Conservation (phyloP, 2,113 vertebrate species). For the Apaloderma vittatum region DNA sequence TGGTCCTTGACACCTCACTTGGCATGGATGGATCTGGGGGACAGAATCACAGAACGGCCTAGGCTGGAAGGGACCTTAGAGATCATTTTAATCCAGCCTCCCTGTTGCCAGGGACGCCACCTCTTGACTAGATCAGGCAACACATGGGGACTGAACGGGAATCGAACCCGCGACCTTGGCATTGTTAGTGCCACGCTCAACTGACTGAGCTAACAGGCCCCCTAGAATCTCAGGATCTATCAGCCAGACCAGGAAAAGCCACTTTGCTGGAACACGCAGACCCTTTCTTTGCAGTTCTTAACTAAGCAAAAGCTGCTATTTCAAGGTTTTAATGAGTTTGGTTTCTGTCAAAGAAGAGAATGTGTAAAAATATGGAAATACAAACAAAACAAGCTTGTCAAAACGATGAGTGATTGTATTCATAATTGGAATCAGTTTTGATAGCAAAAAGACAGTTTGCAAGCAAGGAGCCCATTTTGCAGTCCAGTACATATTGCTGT, state of each 20-base stretch:
- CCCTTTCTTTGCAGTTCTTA: not conserved
- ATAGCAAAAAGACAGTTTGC: not conserved
- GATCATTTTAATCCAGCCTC: no score
- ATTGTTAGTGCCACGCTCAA: no score
- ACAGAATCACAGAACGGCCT: no score
- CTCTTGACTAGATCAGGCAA: no score
- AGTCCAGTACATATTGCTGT: not conserved
- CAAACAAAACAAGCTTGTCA: not conserved
- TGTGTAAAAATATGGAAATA: not conserved
- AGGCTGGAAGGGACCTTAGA: no score
- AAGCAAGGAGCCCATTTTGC: not conserved
- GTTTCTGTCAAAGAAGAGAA: not conserved
- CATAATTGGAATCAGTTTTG: not conserved
- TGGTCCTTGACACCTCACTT: not conserved
- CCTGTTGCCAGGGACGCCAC: no score
- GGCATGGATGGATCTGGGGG: rapidly evolving
- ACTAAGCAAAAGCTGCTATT: not conserved
- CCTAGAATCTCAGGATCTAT: not conserved
- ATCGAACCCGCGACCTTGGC: no score
- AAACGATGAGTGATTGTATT: not conserved
- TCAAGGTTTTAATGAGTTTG: not conserved
- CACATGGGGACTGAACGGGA: no score
- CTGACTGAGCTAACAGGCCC: no score
- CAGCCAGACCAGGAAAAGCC: not conserved
- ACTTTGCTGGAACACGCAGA: not conserved